Evolutionary conservation across 2,113 vertebrate genomes (phyloP), one percentile per base, ranked within the genome.

Genomic region (Siphamia tubifer): DNA sequence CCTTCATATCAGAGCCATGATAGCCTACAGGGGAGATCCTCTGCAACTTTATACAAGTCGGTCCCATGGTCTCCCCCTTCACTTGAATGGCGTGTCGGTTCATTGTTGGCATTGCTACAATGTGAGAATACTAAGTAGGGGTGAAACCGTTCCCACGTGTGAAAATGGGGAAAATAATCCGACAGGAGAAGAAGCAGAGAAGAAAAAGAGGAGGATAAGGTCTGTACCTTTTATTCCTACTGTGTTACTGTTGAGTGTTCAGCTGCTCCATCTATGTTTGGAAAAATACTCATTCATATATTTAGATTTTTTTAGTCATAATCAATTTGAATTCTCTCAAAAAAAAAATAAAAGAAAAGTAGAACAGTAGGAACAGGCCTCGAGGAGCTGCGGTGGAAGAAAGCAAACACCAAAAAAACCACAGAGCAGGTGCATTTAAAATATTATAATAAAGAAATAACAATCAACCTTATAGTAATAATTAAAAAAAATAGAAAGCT

Each of bases 111-210:
- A 77, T 66, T 54, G 72, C 74, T 82, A 86, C 89, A 85, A 77
- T 80, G 81, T 67, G 86, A 87, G 88, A 86, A 90, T 90, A 85
- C 83, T 81, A 92, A 91, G 68, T 64, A 84, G 85, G 87, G 64
- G 57, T 65, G 71, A 87, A 90, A 85, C 89, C 67, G 78, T 90
- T 92, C 91, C 87, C 90, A 90, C 84, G 87, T 89, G 86, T 89
- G 76, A 67, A 87, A 84, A 80, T 48, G 28, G 81, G 62, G 66
- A 49, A 75, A 77, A 76, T 73, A 87, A 86, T 82, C 79, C 74
- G 68, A 77, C 62, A 79, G 63, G 57, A 84, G 77, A 74, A 58
- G 47, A 75, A 83, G 63, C 42, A 72, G 49, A 43, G 8, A 42
- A 81, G 62, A 64, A 74, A 74, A 73, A 82, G 68, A 77, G 72